Evolutionary conservation across 1,140 invertebrate genomes (phyloP).

Genomic region (Cheumatopsyche charites): DNA sequence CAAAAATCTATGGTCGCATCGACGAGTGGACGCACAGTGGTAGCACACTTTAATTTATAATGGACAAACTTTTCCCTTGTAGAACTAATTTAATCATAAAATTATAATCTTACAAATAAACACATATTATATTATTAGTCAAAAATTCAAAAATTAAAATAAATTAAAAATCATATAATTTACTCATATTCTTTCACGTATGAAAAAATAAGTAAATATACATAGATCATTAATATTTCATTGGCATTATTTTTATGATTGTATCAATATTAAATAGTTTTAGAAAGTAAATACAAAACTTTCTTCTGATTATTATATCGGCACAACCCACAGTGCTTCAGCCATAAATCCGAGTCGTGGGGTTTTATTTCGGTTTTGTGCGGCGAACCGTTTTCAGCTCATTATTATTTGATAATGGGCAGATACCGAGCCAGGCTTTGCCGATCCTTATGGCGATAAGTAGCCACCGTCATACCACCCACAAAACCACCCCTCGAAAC

Average conservation of each 20-base stretch:
- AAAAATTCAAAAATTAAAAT: background rate
- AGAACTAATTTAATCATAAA: too few species aligned
- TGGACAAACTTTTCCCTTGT: too few species aligned
- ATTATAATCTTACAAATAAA: too few species aligned
- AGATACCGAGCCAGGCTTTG: slow-evolving; percentile 10
- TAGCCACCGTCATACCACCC: background rate
- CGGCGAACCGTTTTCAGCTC: slow-evolving; percentile 45
- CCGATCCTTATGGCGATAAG: slow-evolving; percentile 23
- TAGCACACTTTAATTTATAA: too few species aligned
- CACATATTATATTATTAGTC: too few species aligned
- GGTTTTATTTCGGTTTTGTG: slow-evolving; percentile 45
- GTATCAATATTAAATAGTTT: too few species aligned
- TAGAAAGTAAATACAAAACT: too few species aligned
- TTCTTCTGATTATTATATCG: too few species aligned
- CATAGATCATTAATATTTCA: too few species aligned
- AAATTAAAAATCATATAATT: background rate
- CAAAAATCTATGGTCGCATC: slow-evolving; percentile 40
- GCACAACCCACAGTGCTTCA: background rate
- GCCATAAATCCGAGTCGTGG: slow-evolving; percentile 28
- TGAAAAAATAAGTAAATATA: too few species aligned
- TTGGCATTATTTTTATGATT: too few species aligned
- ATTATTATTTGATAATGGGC: slow-evolving; percentile 47
- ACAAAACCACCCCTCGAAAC: background rate
- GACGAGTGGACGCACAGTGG: background rate
- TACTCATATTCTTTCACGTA: too few species aligned